Evolutionary conservation across 2,797 vertebrate species (phyloP), one percentile per base, ranked within the genome.

Genomic region (Paramormyrops hopkinsi): DNA sequence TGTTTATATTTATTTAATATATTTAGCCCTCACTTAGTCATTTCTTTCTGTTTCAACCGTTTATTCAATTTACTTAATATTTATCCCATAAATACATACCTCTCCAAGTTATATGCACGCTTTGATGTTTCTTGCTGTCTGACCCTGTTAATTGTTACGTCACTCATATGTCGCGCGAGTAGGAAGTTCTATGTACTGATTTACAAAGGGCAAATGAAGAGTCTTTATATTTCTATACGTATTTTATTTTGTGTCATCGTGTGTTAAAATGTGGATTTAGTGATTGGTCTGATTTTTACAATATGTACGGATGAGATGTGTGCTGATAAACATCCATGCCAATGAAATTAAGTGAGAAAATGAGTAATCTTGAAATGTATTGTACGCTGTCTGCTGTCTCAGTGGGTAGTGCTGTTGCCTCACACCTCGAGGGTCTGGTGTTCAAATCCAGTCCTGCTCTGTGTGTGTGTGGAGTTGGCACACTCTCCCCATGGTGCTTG

Each of bases 251-350:
- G 17, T 82, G 76, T 82, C 37, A n/a, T 79, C 14, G 37, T 46
- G 76, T 22, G 44, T 82, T 82, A 82, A 82, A 82, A 82, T 44
- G 19, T 46, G n/a, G 17, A 82, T 82, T 82, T 82, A 82, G 76
- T 82, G 73, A 79, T 46, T n/a, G 11, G 17, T 46, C 69, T 76
- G 33, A 44, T 82, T 82, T 82, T 82, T 82, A 46, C 41, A 82
- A 46, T 19, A 82, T 82, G 41, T 46, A 44, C 41, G 17, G 19
- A n/a, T 79, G 73, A 44, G 33, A 7, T 41, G 37, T 79, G 33
- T 44, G 17, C 7, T 46, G 76, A 82, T 76, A 76, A 76, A 76
- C 69, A 19, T 37, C 25, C 65, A 73, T 73, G 12, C 65, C 29
- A 73, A 14, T 73, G 65, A 33, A 73, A 76, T 37, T 37, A 41